Evolutionary conservation across 2,888 invertebrate genomes (phyloP).

Genomic region (Magallana nippona): DNA sequence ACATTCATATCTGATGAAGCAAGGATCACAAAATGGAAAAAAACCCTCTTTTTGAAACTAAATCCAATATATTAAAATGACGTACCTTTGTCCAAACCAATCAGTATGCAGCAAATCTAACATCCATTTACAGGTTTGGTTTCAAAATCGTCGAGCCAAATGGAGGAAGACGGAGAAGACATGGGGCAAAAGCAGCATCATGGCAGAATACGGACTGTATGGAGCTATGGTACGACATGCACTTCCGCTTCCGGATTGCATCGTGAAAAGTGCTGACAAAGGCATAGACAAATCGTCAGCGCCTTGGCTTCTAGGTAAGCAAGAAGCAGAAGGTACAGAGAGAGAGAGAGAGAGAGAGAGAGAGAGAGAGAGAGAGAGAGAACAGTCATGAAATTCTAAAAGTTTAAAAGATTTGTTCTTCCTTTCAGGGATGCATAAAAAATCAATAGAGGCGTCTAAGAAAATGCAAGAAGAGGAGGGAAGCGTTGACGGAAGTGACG

Average conservation of each 20-base stretch:
- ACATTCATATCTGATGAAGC: too few species aligned
- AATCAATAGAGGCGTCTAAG: conserved; percentile 97
- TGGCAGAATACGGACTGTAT: conserved; percentile 99
- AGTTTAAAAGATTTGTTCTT: too few species aligned
- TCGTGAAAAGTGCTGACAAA: conserved; percentile 96
- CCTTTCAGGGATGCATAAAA: conserved; percentile 94
- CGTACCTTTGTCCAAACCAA: too few species aligned
- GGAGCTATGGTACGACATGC: conserved; percentile 99
- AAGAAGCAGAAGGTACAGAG: too few species aligned
- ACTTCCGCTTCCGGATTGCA: conserved; percentile 97
- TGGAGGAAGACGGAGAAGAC: conserved; percentile 99
- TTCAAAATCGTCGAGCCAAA: conserved; percentile 98
- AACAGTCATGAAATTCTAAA: too few species aligned
- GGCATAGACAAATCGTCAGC: conserved; percentile 94
- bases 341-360: too few species aligned
- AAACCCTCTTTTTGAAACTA: too few species aligned
- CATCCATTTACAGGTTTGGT: conserved; percentile 93
- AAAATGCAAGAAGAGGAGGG: conserved; percentile 89
- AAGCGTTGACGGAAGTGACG: conserved; percentile 83
- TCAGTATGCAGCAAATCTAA: not conserved
- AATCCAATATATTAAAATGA: too few species aligned
- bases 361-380: too few species aligned
- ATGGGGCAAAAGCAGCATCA: conserved; percentile 99
- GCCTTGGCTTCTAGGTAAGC: conserved; percentile 98
- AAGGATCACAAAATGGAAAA: too few species aligned